Evolutionary conservation across 2,113 vertebrate genomes (phyloP), one percentile per base, ranked within the genome.

Genomic region (Semicossyphus pulcher): DNA sequence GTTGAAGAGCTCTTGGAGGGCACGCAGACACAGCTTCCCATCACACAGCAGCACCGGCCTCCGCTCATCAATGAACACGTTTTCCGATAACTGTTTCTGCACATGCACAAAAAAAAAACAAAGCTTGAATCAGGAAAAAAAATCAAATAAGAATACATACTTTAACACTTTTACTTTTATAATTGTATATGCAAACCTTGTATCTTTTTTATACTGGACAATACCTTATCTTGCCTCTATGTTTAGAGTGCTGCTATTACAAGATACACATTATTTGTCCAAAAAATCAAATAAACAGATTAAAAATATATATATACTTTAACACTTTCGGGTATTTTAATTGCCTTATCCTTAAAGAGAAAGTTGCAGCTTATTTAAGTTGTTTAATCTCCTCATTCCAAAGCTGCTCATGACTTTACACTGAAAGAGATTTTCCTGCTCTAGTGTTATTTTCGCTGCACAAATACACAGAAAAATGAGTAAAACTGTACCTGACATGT

Each of bases 11-110:
- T 98, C 95, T 81, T 96, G 96, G 20, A 99, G 12, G 1, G 81
- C 42, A 0, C 65, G 92, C 0, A 99, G 93, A 59, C 86, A 93
- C 23, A 99, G 93, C 78, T 94, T 98, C 29, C 95, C 96, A 0
- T 94, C 91, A 32, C 97, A 99, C 44, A 99, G 95, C 51, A 98
- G 88, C 84, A 99, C 76, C 0, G 93, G 86, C 83, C 96, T 93
- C 75, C 92, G 94, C 78, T 97, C 95, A 32, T 94, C 93, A 1
- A 93, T 91, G 56, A 94, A 92, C 71, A 94, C 93, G 3, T 88
- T 95, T 72, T 93, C 93, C n/a, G 90, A 94, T 58, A 94, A 77
- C 86, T 95, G 94, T 78, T 93, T 97, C 96, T 97, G 90, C 37
- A 72, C 59, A 71, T 20, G 29, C 23, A 67, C 47, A 60, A 0